These are phyloP conservation scores for Leucoptera coffeella DNA, from an alignment of 2,888 invertebrate genomes.

Conservation along the genomic window DNA sequence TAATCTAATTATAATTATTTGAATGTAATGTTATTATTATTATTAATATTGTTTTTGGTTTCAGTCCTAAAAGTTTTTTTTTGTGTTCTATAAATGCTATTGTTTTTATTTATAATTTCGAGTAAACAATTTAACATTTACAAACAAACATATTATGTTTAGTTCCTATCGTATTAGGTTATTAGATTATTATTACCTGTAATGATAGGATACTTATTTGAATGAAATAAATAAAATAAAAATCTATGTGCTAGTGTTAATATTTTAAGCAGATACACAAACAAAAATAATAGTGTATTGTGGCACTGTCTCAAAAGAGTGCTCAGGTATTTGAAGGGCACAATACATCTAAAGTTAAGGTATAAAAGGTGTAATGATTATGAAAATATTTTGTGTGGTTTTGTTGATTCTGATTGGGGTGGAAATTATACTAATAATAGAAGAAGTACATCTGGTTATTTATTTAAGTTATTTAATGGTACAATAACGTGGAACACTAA, in stretches of 20 bases:
- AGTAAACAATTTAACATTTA: no score
- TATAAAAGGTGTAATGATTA: slow-evolving; percentile 8
- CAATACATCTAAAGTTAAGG: slow-evolving; percentile 10
- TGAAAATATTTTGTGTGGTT: slow-evolving; percentile 9
- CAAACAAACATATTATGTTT: no score
- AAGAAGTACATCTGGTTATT: slow-evolving; percentile 7
- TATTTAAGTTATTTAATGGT: slow-evolving; percentile 8
- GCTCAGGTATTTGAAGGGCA: slow-evolving; percentile 11
- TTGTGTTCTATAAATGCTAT: no score
- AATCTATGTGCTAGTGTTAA: slow-evolving; percentile 10
- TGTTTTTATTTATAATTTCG: no score
- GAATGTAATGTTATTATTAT: no score
- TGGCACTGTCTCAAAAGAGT: slow-evolving; percentile 11
- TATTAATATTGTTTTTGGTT: no score
- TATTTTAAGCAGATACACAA: slow-evolving; percentile 11
- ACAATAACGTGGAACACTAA: slow-evolving; percentile 9
- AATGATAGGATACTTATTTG: no score
- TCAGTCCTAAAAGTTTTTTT: no score
- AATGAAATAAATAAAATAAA: no score
- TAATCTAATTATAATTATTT: no score
- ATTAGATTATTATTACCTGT: no score
- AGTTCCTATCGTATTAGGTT: no score
- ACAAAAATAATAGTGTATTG: slow-evolving; percentile 10
- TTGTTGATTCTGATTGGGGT: slow-evolving; percentile 12
- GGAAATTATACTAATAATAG: slow-evolving; percentile 7